phyloP scores from a whole-genome alignment of 1,140 invertebrate species.

The Sarcophaga peregrina region DNA sequence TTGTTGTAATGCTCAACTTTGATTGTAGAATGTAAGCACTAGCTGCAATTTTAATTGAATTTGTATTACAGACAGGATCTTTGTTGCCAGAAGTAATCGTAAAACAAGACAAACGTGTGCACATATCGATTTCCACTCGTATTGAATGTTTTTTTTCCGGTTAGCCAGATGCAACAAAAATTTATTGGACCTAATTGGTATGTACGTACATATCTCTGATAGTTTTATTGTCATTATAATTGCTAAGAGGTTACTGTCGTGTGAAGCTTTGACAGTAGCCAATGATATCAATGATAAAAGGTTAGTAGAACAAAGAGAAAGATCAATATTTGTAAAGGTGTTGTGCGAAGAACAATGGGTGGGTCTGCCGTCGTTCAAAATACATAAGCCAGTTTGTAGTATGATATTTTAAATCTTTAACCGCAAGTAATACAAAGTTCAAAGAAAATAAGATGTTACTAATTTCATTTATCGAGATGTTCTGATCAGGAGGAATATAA shows the following conservation, averaged over 20 bases:
- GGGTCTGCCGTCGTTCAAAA: not conserved
- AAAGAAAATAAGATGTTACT: not conserved
- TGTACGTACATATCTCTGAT: not conserved
- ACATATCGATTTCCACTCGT: not conserved
- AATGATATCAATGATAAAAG: not conserved
- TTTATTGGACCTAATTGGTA: not conserved
- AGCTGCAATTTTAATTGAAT: not conserved
- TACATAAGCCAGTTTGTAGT: not conserved
- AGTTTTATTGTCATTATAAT: not conserved
- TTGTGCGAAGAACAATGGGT: not conserved
- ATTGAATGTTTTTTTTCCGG: not conserved
- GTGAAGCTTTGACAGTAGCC: not conserved
- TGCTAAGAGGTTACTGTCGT: not conserved
- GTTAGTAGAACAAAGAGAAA: not conserved
- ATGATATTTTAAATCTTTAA: not conserved
- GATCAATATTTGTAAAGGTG: not conserved
- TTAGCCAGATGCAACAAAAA: not conserved
- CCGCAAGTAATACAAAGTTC: not conserved
- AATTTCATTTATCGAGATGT: not conserved
- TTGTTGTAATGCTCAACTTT: not conserved
- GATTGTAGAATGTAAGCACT: not conserved
- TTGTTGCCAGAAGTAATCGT: no score
- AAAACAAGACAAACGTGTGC: not conserved
- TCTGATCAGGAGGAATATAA: slow-evolving; percentile 28
- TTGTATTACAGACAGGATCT: not conserved